phyloP scores from a whole-genome alignment of 2,113 vertebrate species.

The Recurvirostra avosetta region DNA sequence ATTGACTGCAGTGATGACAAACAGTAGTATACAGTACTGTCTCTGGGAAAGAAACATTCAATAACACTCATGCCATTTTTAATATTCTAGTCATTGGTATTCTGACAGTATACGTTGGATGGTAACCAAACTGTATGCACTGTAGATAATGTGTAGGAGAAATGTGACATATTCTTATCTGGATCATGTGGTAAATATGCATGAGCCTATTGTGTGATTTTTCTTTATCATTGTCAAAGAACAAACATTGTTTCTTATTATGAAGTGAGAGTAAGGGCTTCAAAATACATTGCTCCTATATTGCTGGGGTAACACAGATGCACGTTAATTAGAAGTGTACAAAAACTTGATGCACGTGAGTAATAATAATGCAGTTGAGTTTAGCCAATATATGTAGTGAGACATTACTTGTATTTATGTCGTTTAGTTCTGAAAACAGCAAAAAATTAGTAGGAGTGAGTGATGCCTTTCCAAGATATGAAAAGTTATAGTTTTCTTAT shows the following conservation, averaged over 20 bases:
- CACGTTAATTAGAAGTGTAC: background rate
- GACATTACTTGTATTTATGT: background rate
- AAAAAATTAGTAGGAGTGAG: background rate
- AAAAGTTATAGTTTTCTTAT: background rate
- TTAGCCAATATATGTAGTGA: background rate
- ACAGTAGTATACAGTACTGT: background rate
- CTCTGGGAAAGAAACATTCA: background rate
- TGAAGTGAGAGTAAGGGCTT: background rate
- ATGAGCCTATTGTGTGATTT: slow-evolving; percentile 7
- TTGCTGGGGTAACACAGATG: background rate
- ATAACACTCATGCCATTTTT: slow-evolving; percentile 32
- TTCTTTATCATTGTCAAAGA: background rate
- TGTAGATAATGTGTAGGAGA: background rate
- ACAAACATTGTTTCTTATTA: background rate
- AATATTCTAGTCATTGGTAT: slow-evolving; percentile 26
- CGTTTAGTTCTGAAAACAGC: background rate
- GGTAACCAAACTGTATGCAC: background rate
- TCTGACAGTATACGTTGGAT: slow-evolving; percentile 7
- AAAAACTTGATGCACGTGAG: background rate
- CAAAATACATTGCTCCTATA: background rate
- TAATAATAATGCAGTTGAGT: background rate
- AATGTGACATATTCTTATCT: background rate
- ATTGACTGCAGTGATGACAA: background rate
- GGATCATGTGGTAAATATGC: slow-evolving; percentile 10
- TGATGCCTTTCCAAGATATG: background rate